Evolutionary conservation across 2,797 vertebrate species (phyloP), one percentile per base, ranked within the genome.

Genomic region (Hippopotamyrus pictus): DNA sequence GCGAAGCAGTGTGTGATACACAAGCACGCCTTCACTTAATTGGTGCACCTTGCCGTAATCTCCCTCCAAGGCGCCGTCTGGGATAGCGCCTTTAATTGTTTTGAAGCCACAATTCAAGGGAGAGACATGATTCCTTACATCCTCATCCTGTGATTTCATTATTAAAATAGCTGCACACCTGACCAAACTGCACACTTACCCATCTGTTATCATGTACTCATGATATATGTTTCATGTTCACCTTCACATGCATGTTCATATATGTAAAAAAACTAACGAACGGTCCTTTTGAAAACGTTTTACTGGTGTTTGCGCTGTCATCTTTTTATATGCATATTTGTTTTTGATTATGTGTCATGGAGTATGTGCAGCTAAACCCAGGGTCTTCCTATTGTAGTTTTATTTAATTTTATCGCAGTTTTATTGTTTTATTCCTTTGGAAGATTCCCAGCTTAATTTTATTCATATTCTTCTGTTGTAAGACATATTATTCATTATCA

Each of bases 1-100:
- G 86, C n/a, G 29, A 37, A 85, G 87, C 25, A 19, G 87, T 51
- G 50, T 84, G 76, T 37, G 59, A 51, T 65, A 69, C 37, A 90
- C 86, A 53, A 83, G 73, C 76, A 54, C 22, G 37, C 54, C 79
- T 53, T 54, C 22, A 65, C 87, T 59, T 84, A 90, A 88, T 90
- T 88, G 89, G 79, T 37, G 53, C 48, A 62, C 89, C 79, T 88
- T 54, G 50, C 87, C 88, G 88, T 90, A 83, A 88, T 90, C 76
- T 85, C 50, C 73, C 57, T 65, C 57, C 50, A 57, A 65, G 76
- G 86, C 46, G 37, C 62, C 29, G 6, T 84, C 14, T 41, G 87
- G 79, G 73, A 62, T 46, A 65, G 73, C 44, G 83, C 44, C 83
- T 87, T 57, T 83, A 88, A 84, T 84, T 84, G 86, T 90, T 90